Conservation (phyloP, 2,888 invertebrate genomes). For the Globia sparganii region DNA sequence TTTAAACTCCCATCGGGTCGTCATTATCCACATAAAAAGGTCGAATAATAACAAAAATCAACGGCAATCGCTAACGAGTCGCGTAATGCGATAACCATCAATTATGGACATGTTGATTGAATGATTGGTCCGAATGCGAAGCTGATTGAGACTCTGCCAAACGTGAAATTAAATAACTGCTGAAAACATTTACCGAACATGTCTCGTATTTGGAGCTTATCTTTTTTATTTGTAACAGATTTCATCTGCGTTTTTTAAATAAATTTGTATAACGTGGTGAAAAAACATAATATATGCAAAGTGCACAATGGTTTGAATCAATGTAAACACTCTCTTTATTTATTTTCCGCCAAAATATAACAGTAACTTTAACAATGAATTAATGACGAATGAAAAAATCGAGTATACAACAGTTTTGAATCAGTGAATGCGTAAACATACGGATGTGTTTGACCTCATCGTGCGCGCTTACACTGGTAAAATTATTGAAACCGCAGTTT, state of each 20-base stretch:
- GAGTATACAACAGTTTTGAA: constrained; percentile 2
- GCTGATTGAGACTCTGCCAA: constrained; percentile 79
- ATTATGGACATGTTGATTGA: constrained; percentile 82
- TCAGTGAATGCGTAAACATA: constrained; percentile 16
- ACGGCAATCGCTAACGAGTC: constrained; percentile 78
- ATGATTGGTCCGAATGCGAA: constrained; percentile 79
- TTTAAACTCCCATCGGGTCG: constrained; percentile 59
- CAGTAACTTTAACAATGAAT: constrained; percentile 15
- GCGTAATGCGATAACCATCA: constrained; percentile 80
- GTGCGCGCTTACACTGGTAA: constrained; percentile 21
- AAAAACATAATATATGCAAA: constrained; percentile 26
- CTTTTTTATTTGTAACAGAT: constrained; percentile 47
- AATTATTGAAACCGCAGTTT: constrained; percentile 55
- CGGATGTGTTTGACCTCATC: constrained; percentile 33
- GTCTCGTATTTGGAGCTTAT: constrained; percentile 54
- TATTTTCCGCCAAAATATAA: constrained; percentile 35
- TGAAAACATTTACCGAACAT: constrained; percentile 71
- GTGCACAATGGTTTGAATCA: constrained; percentile 26
- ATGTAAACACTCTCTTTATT: constrained; percentile 18
- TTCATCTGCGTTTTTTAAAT: constrained; percentile 27
- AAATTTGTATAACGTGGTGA: neutral
- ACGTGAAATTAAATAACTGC: constrained; percentile 79
- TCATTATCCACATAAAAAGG: constrained; percentile 65
- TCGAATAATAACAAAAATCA: constrained; percentile 73
- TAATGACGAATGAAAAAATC: constrained; percentile 28